These are phyloP conservation scores for Actias luna DNA, from an alignment of 2,888 invertebrate species.

Conservation along the genomic window DNA sequence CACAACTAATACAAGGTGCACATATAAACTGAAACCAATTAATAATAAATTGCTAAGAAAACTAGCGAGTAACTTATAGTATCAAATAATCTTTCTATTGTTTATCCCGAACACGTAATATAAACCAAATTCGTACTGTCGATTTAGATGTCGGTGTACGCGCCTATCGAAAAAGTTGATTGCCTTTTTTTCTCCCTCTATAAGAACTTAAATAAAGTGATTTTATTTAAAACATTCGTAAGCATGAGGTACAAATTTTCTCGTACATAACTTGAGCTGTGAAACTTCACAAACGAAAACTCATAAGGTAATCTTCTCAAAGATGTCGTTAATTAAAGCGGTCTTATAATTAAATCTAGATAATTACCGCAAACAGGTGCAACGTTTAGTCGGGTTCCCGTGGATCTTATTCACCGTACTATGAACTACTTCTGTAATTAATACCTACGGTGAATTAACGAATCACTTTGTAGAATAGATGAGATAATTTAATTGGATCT, in stretches of 20 bases:
- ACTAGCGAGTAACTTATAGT: too few relatives aligned
- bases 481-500: background rate
- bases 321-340: slow-evolving; percentile 41
- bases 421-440: background rate
- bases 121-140: too few relatives aligned
- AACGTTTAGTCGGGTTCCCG: slow-evolving; percentile 37
- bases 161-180: too few relatives aligned
- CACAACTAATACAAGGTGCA: too few relatives aligned
- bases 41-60: too few relatives aligned
- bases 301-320: slow-evolving; percentile 37
- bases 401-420: slow-evolving; percentile 29
- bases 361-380: slow-evolving; percentile 45
- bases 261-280: background rate
- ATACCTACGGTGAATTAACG: background rate
- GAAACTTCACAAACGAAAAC: slow-evolving; percentile 17
- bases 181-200: too few relatives aligned
- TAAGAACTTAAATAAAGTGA: background rate
- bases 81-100: too few relatives aligned
- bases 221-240: background rate
- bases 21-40: too few relatives aligned
- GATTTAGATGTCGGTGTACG: too few relatives aligned
- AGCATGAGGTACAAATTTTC: background rate
- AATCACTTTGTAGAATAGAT: background rate
- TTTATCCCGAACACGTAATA: too few relatives aligned
- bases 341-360: slow-evolving; percentile 47